Evolutionary conservation across 2,888 invertebrate genomes (phyloP).

Genomic region (Acutogordius australiensis): DNA sequence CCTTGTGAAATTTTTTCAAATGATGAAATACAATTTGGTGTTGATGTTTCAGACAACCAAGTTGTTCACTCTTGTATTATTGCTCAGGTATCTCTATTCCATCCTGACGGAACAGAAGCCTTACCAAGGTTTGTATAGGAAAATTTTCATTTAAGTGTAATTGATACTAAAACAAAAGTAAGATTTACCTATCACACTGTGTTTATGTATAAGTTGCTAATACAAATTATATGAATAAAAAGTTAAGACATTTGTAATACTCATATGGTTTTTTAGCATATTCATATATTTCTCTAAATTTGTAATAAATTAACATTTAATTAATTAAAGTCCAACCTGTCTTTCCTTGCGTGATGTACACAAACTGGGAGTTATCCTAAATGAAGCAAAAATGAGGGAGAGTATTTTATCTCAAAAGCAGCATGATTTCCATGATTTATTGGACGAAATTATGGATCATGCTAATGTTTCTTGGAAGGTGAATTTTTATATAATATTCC

Average conservation of each 20-base stretch:
- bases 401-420: slow-evolving; percentile 2
- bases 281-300: too few relatives aligned
- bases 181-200: too few relatives aligned
- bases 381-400: slow-evolving; percentile 13
- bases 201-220: too few relatives aligned
- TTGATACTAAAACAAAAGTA: too few relatives aligned
- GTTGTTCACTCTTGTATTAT: slow-evolving; percentile 83
- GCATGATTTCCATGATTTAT: neutral
- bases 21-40: slow-evolving; percentile 92
- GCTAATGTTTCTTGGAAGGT: neutral
- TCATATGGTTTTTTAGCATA: too few relatives aligned
- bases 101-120: slow-evolving; percentile 80
- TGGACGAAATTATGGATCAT: slow-evolving; percentile 10
- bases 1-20: slow-evolving; percentile 71
- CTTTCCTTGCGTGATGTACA: neutral
- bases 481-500: too few relatives aligned
- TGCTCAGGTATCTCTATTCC: slow-evolving; percentile 59
- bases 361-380: neutral
- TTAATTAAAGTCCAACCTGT: neutral
- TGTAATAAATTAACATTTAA: neutral
- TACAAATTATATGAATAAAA: too few relatives aligned
- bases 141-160: too few relatives aligned
- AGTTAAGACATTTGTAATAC: too few relatives aligned
- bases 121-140: slow-evolving; percentile 23
- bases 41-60: slow-evolving; percentile 86